phyloP scores from a whole-genome alignment of 2,113 vertebrate genomes.

The Nyctibius bracteatus region DNA sequence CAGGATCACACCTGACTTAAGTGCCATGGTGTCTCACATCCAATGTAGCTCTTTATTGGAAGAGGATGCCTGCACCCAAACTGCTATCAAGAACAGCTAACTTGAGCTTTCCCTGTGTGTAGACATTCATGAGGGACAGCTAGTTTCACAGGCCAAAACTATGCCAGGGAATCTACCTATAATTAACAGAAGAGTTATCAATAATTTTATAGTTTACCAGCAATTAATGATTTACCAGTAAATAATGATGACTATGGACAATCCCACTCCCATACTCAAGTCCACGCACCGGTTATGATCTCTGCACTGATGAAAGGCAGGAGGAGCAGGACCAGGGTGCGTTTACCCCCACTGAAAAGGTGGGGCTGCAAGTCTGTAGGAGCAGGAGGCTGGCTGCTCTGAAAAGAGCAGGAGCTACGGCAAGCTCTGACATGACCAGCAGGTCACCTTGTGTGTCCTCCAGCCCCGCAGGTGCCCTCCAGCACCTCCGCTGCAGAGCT shows the following conservation, averaged over 20 bases:
- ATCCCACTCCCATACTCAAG: background rate
- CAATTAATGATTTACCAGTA: background rate
- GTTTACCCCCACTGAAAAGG: background rate
- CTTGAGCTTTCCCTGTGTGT: background rate
- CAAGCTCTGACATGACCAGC: accelerated
- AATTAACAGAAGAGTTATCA: background rate
- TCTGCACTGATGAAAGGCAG: background rate
- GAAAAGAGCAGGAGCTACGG: accelerated
- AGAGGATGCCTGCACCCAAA: background rate
- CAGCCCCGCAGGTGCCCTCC: background rate
- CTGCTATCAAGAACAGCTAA: background rate
- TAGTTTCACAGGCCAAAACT: background rate
- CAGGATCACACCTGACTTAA: background rate
- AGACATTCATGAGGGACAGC: background rate
- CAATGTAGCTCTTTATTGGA: background rate
- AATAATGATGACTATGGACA: background rate
- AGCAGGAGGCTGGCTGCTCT: background rate
- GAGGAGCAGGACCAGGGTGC: background rate
- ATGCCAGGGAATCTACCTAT: background rate
- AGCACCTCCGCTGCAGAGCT: background rate
- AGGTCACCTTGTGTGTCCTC: background rate
- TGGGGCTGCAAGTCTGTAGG: background rate
- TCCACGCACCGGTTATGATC: accelerated
- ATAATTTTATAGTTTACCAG: background rate
- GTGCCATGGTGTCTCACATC: background rate